These are phyloP conservation scores for Celastrina argiolus DNA, from an alignment of 2,888 invertebrate species.

Conservation along the genomic window DNA sequence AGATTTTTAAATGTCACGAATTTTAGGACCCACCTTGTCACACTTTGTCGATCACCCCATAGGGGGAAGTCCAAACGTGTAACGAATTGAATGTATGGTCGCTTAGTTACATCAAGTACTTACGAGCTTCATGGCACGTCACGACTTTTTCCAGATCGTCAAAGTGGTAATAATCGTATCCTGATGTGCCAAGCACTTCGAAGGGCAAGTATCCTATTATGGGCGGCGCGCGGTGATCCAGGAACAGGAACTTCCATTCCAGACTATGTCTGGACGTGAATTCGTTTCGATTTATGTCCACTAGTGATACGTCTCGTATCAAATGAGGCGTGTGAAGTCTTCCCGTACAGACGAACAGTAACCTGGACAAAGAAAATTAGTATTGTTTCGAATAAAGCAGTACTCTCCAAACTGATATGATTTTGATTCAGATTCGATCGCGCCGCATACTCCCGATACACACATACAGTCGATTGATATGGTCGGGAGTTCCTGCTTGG, in stretches of 20 bases:
- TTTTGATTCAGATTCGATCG: too few species aligned
- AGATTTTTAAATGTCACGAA: too few species aligned
- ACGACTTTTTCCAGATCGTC: slow-evolving; percentile 94
- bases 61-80: too few species aligned
- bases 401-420: too few species aligned
- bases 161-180: slow-evolving; percentile 96
- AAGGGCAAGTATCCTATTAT: slow-evolving; percentile 96
- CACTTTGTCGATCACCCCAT: too few species aligned
- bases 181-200: slow-evolving; percentile 96
- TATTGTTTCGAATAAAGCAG: too few species aligned
- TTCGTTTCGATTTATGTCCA: slow-evolving; percentile 87
- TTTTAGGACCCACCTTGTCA: too few species aligned
- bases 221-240: slow-evolving; percentile 94
- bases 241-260: slow-evolving; percentile 96
- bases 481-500: too few species aligned
- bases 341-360: slow-evolving; percentile 90
- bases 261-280: slow-evolving; percentile 95
- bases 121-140: slow-evolving; percentile 90
- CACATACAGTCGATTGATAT: too few species aligned
- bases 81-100: too few species aligned
- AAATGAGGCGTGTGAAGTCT: slow-evolving; percentile 88
- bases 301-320: slow-evolving; percentile 89
- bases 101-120: slow-evolving; percentile 51
- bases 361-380: slow-evolving; percentile 46
- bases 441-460: too few species aligned